Base-by-base conservation (phyloP, 2,113 vertebrate genomes). In the Psephotus haematonotus region DNA sequence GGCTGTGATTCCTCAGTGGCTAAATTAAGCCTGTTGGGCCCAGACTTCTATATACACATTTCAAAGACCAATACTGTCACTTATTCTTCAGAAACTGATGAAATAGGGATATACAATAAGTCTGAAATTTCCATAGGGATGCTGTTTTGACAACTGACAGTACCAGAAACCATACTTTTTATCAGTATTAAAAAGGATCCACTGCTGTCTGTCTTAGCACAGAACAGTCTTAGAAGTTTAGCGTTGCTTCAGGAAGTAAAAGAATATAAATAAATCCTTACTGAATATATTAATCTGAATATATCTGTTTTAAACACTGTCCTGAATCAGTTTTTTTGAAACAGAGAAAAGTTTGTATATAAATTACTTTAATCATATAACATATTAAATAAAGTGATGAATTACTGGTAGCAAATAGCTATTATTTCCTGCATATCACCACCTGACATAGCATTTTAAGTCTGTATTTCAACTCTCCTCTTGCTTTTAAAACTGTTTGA, bases 161-260 rank as follows among this genome's bases (percentile, higher is more conserved):
- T 75, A 62, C 18, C 24, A 94, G 55, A 86, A 92, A 67, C 16
- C 16, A 41, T 72, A 78, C 64, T 69, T 93, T 84, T 90, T 71
- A 88, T 89, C 77, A 78, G 76, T 60, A 87, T 92, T 86, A 78
- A 78, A 95, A 96, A 1, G 5, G 41, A 88, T 80, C 44, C 78
- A 71, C 0, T 20, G 37, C 17, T 94, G 59, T 82, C 74, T 95
- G n/a, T 89, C 59, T 85, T 85, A 82, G 44, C 52, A 57, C 41
- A 79, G 67, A 95, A 57, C 28, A 53, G 68, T 65, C 43, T 95
- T 91, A 87, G 85, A 96, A 95, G 91, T 87, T 70, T 93, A 82
- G 24, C 16, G 0, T 85, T 95, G 92, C 78, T 92, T 88, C 41
- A 70, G 78, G 63, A 63, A 53, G 44, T 86, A 88, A 79, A 87